A percentile compares a stretch with the other conserved stretches of the same genome.
These are phyloP conservation scores for Euborellia annulipes DNA, from an alignment of 1,140 invertebrate genomes.

Conservation along the genomic window DNA sequence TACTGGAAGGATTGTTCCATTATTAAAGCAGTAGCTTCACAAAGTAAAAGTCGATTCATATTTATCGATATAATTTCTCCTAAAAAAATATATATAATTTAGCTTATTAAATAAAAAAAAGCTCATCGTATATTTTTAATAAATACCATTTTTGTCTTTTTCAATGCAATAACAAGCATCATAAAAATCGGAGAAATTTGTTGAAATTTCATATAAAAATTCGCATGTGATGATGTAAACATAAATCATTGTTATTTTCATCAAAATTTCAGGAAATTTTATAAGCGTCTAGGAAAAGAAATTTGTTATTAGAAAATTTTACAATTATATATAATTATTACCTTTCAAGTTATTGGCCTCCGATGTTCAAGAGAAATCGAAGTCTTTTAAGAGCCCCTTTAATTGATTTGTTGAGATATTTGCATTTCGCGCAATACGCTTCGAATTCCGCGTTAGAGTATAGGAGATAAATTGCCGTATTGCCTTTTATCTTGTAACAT, in stretches of 20 bases:
- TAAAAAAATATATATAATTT: slow-evolving; percentile 18
- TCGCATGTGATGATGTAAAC: slow-evolving; percentile 85
- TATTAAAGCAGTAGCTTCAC: slow-evolving; percentile 79
- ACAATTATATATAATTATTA: slow-evolving; percentile 12
- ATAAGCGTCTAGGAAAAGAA: slow-evolving; percentile 36
- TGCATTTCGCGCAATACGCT: slow-evolving; percentile 75
- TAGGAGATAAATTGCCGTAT: slow-evolving; percentile 94
- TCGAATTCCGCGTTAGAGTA: slow-evolving; percentile 90
- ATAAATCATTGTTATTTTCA: slow-evolving; percentile 74
- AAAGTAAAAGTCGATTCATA: slow-evolving; percentile 73
- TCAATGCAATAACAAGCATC: slow-evolving; percentile 95
- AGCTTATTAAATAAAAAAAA: slow-evolving; percentile 3
- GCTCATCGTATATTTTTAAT: slow-evolving; percentile 9
- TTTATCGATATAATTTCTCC: slow-evolving; percentile 72
- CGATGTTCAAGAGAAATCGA: slow-evolving; percentile 63
- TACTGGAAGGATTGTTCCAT: slow-evolving; percentile 74
- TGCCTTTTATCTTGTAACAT: slow-evolving; percentile 99
- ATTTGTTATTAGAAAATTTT: slow-evolving; percentile 3
- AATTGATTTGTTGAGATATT: slow-evolving; percentile 41
- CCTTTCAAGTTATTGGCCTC: slow-evolving; percentile 86
- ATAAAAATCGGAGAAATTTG: slow-evolving; percentile 92
- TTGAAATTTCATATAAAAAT: slow-evolving; percentile 88
- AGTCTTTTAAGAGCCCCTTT: slow-evolving; percentile 35
- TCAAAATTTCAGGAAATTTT: slow-evolving; percentile 76
- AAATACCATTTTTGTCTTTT: slow-evolving; percentile 50